Conservation (phyloP, 2,797 vertebrate genomes). For the Sebastiscus albofasciatus region DNA sequence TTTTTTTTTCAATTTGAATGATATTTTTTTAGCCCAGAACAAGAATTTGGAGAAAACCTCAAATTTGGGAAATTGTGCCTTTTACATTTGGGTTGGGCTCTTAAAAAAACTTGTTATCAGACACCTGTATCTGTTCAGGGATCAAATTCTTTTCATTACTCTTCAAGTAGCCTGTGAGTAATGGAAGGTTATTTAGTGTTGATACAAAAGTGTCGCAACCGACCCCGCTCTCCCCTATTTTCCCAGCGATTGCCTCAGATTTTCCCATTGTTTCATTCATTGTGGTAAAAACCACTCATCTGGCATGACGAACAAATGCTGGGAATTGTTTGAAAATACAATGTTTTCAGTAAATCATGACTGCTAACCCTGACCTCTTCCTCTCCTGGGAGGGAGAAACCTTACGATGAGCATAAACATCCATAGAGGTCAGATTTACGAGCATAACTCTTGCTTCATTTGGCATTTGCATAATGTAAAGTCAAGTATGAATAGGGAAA, state of each 20-base stretch:
- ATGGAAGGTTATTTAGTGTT: not conserved
- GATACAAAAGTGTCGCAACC: no score
- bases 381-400: not conserved
- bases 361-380: slow-evolving; percentile 5
- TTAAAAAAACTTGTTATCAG: no score
- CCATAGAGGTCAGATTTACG: slow-evolving; percentile 6
- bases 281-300: not conserved
- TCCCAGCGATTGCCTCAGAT: not conserved
- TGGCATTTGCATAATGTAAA: slow-evolving; percentile 36
- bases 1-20: no score
- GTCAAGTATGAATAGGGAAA: slow-evolving; percentile 12
- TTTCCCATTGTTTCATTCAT: not conserved
- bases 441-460: slow-evolving; percentile 14
- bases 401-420: slow-evolving; percentile 1
- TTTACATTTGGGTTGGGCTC: no score
- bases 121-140: no score
- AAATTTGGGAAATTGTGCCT: no score
- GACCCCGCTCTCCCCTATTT: not conserved
- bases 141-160: no score
- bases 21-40: no score
- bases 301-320: not conserved
- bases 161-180: not conserved
- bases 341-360: slow-evolving; percentile 1
- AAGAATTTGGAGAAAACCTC: no score
- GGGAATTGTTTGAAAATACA: not conserved